phyloP scores from a whole-genome alignment of 2,113 vertebrate species.

The Montifringilla adamsi region DNA sequence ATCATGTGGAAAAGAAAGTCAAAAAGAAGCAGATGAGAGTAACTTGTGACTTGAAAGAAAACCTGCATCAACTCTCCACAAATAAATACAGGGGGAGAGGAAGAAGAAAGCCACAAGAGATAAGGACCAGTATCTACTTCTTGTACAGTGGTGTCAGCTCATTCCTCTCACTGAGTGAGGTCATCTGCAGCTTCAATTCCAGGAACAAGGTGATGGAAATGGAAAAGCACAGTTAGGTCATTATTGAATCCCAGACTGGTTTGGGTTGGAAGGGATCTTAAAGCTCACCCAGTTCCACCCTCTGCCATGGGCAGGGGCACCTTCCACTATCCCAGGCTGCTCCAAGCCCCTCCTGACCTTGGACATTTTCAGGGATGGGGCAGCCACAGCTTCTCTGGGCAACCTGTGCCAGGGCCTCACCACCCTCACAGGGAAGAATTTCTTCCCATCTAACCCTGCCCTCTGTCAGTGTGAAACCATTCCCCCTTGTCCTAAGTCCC shows the following conservation, averaged over 20 bases:
- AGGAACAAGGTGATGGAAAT: conserved; percentile 35
- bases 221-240: conserved; percentile 24
- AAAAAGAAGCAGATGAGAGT: neutral
- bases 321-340: neutral
- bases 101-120: neutral
- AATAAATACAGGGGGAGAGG: neutral
- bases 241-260: neutral
- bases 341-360: neutral
- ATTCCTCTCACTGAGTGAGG: conserved; percentile 29
- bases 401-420: neutral
- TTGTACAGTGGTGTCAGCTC: neutral
- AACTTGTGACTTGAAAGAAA: neutral
- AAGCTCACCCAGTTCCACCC: neutral
- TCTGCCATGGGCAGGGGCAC: neutral
- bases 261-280: neutral
- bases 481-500: neutral
- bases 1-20: neutral
- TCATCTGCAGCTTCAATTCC: conserved; percentile 46
- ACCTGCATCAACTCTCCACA: neutral
- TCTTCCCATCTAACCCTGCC: neutral
- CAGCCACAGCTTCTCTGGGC: neutral
- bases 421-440: neutral
- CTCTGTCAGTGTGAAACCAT: neutral
- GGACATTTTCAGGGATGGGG: neutral
- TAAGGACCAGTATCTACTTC: neutral